Evolutionary conservation across 2,888 invertebrate species (phyloP).

Genomic region (Philereme transversata): DNA sequence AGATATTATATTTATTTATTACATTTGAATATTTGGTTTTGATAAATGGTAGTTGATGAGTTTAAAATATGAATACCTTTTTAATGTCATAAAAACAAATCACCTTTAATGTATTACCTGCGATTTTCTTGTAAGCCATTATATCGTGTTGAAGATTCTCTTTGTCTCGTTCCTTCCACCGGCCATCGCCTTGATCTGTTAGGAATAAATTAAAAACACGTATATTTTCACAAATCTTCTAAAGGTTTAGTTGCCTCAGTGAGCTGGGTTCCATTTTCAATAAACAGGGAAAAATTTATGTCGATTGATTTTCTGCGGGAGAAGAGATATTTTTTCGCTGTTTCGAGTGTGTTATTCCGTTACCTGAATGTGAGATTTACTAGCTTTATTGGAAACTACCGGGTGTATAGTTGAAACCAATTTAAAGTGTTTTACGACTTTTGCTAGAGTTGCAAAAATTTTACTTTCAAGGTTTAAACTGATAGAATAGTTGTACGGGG

Average conservation of each 20-base stretch:
- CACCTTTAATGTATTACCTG: slow-evolving; percentile 50
- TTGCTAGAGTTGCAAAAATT: slow-evolving; percentile 25
- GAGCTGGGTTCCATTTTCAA: slow-evolving; percentile 49
- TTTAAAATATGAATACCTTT: background rate
- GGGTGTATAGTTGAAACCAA: slow-evolving; percentile 27
- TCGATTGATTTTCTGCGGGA: slow-evolving; percentile 48
- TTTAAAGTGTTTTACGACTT: slow-evolving; percentile 29
- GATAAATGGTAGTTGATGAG: background rate
- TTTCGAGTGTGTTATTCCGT: slow-evolving; percentile 36
- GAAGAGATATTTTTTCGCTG: slow-evolving; percentile 43
- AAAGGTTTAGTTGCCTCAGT: slow-evolving; percentile 39
- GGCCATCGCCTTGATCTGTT: slow-evolving; percentile 71
- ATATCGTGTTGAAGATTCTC: slow-evolving; percentile 65
- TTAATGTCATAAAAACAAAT: too few species aligned
- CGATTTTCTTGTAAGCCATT: slow-evolving; percentile 60
- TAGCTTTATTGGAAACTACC: slow-evolving; percentile 31
- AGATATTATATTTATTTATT: too few species aligned
- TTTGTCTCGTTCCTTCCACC: slow-evolving; percentile 67
- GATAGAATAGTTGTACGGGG: too few species aligned
- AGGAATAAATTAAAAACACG: slow-evolving; percentile 52
- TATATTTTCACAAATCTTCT: slow-evolving; percentile 40
- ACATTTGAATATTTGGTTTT: background rate
- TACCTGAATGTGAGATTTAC: slow-evolving; percentile 31
- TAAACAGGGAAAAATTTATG: slow-evolving; percentile 44
- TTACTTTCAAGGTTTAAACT: too few species aligned